Conservation (phyloP, 2,113 vertebrate genomes). For the Onychostruthus taczanowskii region DNA sequence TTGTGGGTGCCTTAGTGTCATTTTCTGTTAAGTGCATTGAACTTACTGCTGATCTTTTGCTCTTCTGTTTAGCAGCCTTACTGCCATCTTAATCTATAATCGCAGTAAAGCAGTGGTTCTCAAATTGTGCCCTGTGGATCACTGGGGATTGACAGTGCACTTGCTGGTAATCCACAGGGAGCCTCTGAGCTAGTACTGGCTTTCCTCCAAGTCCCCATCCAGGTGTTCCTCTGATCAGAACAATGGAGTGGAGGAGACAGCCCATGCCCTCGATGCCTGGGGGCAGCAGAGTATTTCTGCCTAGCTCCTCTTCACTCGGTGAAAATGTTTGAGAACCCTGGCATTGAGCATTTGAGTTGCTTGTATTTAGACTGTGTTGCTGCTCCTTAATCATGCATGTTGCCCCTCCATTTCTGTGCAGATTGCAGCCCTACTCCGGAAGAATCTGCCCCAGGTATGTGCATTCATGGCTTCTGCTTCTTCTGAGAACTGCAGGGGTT, state of each 20-base stretch:
- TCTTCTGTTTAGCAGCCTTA: slow-evolving; percentile 27
- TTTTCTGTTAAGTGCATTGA: slow-evolving; percentile 32
- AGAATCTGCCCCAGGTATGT: slow-evolving; percentile 94
- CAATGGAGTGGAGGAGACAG: neutral
- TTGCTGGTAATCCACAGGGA: neutral
- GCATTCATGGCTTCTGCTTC: slow-evolving; percentile 66
- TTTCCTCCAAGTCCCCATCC: neutral
- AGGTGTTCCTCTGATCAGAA: neutral
- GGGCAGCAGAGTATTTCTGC: neutral
- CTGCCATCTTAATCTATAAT: slow-evolving; percentile 35
- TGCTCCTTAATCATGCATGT: slow-evolving; percentile 90
- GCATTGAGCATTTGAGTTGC: slow-evolving; percentile 68
- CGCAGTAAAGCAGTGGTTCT: slow-evolving; percentile 53
- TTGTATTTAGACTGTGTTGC: slow-evolving; percentile 74
- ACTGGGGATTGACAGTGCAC: neutral
- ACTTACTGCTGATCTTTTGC: slow-evolving; percentile 39
- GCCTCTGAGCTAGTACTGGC: neutral
- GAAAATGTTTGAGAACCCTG: slow-evolving; percentile 50
- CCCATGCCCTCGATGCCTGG: neutral
- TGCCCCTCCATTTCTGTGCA: slow-evolving; percentile 89
- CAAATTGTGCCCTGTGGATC: slow-evolving; percentile 18
- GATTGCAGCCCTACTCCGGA: slow-evolving; percentile 88
- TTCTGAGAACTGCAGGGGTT: neutral
- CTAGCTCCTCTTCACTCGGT: neutral
- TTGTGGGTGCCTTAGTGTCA: neutral